Percentiles rank a stretch among this genome's conserved stretches.
phyloP scores from a whole-genome alignment of 2,888 invertebrate genomes.

The Bimastos eiseni region DNA sequence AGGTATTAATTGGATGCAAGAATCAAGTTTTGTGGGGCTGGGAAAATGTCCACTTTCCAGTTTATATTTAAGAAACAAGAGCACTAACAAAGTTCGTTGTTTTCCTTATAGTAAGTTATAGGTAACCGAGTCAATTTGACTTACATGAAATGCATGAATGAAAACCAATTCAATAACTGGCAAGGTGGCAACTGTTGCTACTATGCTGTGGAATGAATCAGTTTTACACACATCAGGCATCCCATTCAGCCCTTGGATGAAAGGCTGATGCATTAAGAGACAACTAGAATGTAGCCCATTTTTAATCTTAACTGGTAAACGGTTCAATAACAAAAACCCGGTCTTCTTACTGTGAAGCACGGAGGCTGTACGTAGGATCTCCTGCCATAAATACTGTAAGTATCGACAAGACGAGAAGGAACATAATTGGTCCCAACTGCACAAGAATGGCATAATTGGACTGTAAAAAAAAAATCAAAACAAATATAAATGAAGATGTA shows the following conservation, averaged over 20 bases:
- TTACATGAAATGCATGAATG: neutral
- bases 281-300: neutral
- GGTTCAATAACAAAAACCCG: no score
- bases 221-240: neutral
- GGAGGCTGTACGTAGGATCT: slow-evolving; percentile 89
- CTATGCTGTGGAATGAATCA: neutral
- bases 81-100: no score
- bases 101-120: neutral
- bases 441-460: slow-evolving; percentile 67
- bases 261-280: neutral
- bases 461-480: neutral
- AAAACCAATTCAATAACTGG: neutral
- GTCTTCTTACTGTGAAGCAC: slow-evolving; percentile 71
- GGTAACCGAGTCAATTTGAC: neutral
- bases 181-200: neutral
- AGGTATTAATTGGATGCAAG: no score
- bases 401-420: slow-evolving; percentile 37
- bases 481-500: neutral
- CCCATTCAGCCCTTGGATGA: neutral
- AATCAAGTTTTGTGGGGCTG: no score
- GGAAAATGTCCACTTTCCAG: neutral
- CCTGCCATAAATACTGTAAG: slow-evolving; percentile 63
- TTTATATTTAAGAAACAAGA: neutral
- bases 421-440: slow-evolving; percentile 39
- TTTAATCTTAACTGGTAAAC: no score